Evolutionary conservation across 35 echinoderm and acorn worm species (phyloP), one percentile per base, ranked within the genome.

Genomic region (Heliocidaris tuberculata): DNA sequence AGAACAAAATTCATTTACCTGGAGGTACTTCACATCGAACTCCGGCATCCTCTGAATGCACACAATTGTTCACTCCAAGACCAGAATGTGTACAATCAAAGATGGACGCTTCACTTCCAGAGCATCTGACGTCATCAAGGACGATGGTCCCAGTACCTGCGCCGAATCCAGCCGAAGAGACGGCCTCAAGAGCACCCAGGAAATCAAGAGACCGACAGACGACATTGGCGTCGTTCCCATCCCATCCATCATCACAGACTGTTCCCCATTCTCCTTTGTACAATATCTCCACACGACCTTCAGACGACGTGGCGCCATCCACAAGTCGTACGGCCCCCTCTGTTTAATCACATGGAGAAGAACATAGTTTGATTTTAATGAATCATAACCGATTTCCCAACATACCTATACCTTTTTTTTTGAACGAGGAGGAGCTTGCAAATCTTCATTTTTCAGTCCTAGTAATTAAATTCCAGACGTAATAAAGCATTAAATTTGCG

Each of bases 41-140:
- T 31, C 94, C 94, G 24, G 61, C 90, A 95, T 96, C 96, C 59
- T 95, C 96, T 65, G 6, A 48, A 50, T 96, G 96, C 5, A n/a
- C 88, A 35, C 96, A 96, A 30, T 93, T 85, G 0, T 71, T 6
- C 4, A 32, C 30, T 35, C 52, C 93, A 35, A 85, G 78, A 48
- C 94, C 96, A 49, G 1, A 0, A 87, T 86, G 92, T 0, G 42
- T 0, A 32, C 96, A 96, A 11, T 95, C 49, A 15, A 93, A 59
- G 24, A 96, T 27, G 3, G 1, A 24, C 15, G 21, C 19, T 92
- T 96, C 96, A 0, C 35, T 94, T 65, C 87, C 94, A 49, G 24
- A 65, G 93, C 96, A 96, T 32, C 48, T 60, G 27, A 96, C 59
- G 13, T 94, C 61, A 59, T 96, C 94, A 85, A 96, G 60, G 12